These are phyloP conservation scores for Troides aeacus DNA, from an alignment of 2,888 invertebrate genomes.

Conservation along the genomic window DNA sequence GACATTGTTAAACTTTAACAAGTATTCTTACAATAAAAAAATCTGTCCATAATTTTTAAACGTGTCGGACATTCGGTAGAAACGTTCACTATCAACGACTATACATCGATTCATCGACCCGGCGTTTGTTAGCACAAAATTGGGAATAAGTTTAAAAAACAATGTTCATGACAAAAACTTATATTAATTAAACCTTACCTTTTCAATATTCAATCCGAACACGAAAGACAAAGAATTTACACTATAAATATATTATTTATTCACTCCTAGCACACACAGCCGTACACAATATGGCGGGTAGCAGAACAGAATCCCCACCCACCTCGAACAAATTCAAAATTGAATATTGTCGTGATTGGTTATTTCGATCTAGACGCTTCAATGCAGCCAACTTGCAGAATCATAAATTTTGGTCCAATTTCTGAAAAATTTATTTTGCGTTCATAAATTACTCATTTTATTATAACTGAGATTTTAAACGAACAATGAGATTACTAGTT, in stretches of 20 bases:
- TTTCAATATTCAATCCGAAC: slow-evolving; percentile 67
- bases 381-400: slow-evolving; percentile 48
- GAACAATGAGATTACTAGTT: no score
- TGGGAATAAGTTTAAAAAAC: slow-evolving; percentile 22
- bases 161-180: slow-evolving; percentile 65
- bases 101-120: slow-evolving; percentile 39
- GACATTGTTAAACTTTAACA: not conserved
- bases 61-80: slow-evolving; percentile 27
- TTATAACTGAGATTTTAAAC: no score
- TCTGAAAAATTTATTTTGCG: slow-evolving; percentile 11
- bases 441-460: slow-evolving; percentile 14
- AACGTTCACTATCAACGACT: slow-evolving; percentile 31
- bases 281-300: slow-evolving; percentile 79
- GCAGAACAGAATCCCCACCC: slow-evolving; percentile 75
- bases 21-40: not conserved
- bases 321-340: slow-evolving; percentile 70
- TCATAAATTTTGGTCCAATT: not conserved
- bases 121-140: slow-evolving; percentile 39
- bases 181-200: slow-evolving; percentile 63
- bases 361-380: slow-evolving; percentile 62
- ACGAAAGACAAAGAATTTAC: slow-evolving; percentile 66
- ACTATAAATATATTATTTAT: slow-evolving; percentile 59
- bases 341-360: slow-evolving; percentile 67
- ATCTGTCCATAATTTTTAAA: slow-evolving; percentile 7
- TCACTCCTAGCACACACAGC: slow-evolving; percentile 77